Conservation (phyloP, 2,113 vertebrate genomes). For the Apteryx mantelli region DNA sequence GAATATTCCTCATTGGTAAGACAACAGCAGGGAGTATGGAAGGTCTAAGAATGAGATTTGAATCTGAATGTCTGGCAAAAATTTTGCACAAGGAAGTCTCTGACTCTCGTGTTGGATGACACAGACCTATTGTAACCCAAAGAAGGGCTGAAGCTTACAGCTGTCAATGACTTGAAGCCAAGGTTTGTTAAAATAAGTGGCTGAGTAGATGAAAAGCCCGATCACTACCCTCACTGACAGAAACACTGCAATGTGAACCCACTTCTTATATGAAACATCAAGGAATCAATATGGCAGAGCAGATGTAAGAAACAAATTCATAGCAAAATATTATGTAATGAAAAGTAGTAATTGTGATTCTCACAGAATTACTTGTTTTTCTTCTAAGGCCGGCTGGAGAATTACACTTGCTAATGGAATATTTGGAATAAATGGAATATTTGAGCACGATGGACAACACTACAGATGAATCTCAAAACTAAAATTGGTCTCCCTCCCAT, state of each 20-base stretch:
- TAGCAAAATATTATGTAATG: not conserved
- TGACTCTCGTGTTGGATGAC: not conserved
- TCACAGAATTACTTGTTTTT: not conserved
- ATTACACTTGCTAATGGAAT: not conserved
- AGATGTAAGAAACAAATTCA: not conserved
- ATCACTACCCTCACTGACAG: not conserved
- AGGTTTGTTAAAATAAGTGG: not conserved
- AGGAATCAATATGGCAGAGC: not conserved
- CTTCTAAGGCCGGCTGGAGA: not conserved
- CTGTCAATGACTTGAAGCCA: not conserved
- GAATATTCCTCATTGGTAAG: not conserved
- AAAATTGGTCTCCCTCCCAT: constrained; percentile 34
- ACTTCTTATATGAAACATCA: not conserved
- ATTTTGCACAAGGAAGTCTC: not conserved
- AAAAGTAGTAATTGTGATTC: not conserved
- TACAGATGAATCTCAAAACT: constrained; percentile 22
- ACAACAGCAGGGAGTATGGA: not conserved
- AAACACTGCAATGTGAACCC: not conserved
- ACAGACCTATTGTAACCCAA: not conserved
- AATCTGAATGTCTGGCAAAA: not conserved
- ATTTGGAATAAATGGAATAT: constrained; percentile 1
- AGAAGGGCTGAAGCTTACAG: not conserved
- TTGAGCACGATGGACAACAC: not conserved
- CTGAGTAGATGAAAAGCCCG: not conserved
- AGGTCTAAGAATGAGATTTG: not conserved